Conservation (phyloP, 2,113 vertebrate genomes). For the Ptyas mucosa region DNA sequence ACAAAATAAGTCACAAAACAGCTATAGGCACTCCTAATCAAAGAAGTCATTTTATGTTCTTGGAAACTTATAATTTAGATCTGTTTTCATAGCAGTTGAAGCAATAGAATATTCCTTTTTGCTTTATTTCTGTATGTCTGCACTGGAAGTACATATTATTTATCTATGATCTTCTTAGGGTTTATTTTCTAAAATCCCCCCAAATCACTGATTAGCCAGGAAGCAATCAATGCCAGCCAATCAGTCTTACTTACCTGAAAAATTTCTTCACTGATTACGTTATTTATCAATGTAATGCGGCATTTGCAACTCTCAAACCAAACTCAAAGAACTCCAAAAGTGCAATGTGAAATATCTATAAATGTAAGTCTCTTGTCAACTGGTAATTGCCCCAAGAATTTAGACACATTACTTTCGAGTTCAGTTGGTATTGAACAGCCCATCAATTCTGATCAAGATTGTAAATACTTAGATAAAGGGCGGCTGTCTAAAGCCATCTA, state of each 20-base stretch:
- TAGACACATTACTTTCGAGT: neutral
- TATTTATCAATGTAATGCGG: neutral
- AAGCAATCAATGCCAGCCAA: neutral
- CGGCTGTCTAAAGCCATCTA: neutral
- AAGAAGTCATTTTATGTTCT: neutral
- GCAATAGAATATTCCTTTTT: neutral
- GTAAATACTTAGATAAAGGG: neutral
- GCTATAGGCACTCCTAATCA: neutral
- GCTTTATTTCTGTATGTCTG: no score
- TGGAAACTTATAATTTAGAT: neutral
- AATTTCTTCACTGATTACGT: neutral
- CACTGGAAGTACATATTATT: neutral
- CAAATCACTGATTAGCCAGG: neutral
- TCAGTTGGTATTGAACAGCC: neutral
- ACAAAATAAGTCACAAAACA: neutral
- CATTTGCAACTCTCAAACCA: neutral
- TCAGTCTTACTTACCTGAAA: neutral
- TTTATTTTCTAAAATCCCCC: neutral
- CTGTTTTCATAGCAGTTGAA: neutral
- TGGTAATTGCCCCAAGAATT: neutral
- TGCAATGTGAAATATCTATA: neutral
- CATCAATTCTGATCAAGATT: neutral
- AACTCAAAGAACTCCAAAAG: neutral
- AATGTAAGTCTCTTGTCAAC: neutral
- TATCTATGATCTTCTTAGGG: no score